phyloP scores from a whole-genome alignment of 2,113 vertebrate species.

The Ctenodactylus gundi region DNA sequence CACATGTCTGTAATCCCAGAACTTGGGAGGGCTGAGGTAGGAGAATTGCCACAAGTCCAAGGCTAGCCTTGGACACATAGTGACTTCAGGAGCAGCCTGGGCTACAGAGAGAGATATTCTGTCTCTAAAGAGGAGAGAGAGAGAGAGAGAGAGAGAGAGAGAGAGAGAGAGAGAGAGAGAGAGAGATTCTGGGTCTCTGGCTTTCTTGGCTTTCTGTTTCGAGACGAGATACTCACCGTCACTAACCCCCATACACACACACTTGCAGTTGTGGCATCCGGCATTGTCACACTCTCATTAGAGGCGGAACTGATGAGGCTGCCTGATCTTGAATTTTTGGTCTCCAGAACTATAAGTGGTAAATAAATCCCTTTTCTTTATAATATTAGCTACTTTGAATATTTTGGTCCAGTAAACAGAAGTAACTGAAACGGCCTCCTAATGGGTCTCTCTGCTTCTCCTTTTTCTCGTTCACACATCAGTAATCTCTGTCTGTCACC shows the following conservation, averaged over 20 bases:
- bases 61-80: too few relatives aligned
- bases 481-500: background rate
- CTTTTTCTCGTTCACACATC: background rate
- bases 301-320: background rate
- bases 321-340: background rate
- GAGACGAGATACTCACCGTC: background rate
- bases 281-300: background rate
- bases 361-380: background rate
- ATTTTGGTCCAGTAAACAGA: background rate
- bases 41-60: too few relatives aligned
- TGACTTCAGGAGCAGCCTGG: too few relatives aligned
- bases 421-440: background rate
- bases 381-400: background rate
- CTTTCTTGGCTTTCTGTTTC: background rate
- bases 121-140: too few relatives aligned
- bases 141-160: too few relatives aligned
- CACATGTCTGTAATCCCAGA: too few relatives aligned
- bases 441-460: background rate
- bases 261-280: background rate
- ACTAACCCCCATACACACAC: background rate
- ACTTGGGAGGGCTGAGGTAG: too few relatives aligned
- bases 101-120: too few relatives aligned
- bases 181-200: background rate
- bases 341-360: background rate
- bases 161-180: too few relatives aligned